Base-by-base conservation (phyloP, 1,140 invertebrate genomes). In the Metaphire vulgaris region DNA sequence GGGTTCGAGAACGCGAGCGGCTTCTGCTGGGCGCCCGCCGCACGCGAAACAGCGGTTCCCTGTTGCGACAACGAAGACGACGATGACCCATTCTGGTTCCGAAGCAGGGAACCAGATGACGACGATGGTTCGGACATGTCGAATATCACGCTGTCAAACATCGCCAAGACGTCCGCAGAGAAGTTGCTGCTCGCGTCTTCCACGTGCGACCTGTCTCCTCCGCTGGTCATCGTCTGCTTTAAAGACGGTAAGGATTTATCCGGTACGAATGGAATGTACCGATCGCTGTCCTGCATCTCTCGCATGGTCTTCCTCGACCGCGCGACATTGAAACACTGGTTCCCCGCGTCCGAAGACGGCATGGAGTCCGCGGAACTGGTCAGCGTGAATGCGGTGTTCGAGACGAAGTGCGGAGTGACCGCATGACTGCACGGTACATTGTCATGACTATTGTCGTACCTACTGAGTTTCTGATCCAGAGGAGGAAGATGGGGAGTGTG, bases 291-390 rank as follows among this genome's bases (percentile, higher is more conserved):
- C 28, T 73, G 72, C 12, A 73, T 73, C 30, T 73, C 72, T 21
- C 72, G 32, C 72, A 73, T 73, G 16, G 72, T 73, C 28, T 34
- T 73, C 41, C 72, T 73, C 28, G 31, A n/a, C 41, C 72, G 41
- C 41, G 41, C 6, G 21, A 56, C 21, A 21, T 56, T 21, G 41
- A 6, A 56, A 21, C 6, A 56, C 41, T 6, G 21, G 6, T 21
- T 21, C 6, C 41, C 41, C 6, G 41, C 21, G 41, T 56, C 41
- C 6, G 41, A 56, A 6, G 41, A 56, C 6, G 21, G 41, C 41
- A 21, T 12, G n/a, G n/a, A n/a, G n/a, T n/a, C n/a, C 41, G 41
- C 21, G 6, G 41, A 56, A 56, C 41, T 21, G 41, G 41, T 56
- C 41, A 56, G 41, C 41, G 21, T 56, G 41, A 56, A 56, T 6